Evolutionary conservation across 2,797 vertebrate species (phyloP), one percentile per base, ranked within the genome.

Genomic region (Cottoperca gobio): DNA sequence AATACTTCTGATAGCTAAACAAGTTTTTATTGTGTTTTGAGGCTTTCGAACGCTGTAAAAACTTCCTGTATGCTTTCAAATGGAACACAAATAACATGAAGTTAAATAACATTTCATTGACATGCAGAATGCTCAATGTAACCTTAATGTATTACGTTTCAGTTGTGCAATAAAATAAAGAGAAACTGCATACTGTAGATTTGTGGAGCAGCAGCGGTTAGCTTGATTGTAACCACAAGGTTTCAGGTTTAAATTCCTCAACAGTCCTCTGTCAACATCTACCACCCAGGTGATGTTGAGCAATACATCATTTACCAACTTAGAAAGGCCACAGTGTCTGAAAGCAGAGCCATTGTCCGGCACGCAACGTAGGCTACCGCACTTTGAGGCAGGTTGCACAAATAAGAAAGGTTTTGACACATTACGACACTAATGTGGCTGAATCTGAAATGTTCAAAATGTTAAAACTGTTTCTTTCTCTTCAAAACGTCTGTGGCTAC

Each of bases 371-470:
- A 2, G 6, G 5, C 1, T 0, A n/a, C 17, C 0, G 1, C 42
- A 46, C 57, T 57, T 31, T n/a, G 42, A 62, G 35, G 50, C 24
- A 42, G 19, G 23, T 48, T 63, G 24, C 17, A 49, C 35, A 65
- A 33, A 46, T 26, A 50, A 46, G 39, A 39, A 10, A 17, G 5
- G 33, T 21, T n/a, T n/a, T n/a, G n/a, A n/a, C n/a, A n/a, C 6
- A 2, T 59, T 53, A 50, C 52, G 17, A 53, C 35, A 53, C 23
- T 19, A 11, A 53, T 50, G 16, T 52, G 40, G 60, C 50, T 62
- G 53, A 67, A 50, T 70, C 21, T 40, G 37, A 58, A 48, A 73
- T 37, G 59, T 62, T 57, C 48, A 54, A 62, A 53, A 37, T 54
- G 63, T 74, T 62, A 58, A 72, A 13, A 26, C 50, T 3, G 40